Evolutionary conservation across 2,113 vertebrate species (phyloP).

Genomic region (Oreocharis arfaki): DNA sequence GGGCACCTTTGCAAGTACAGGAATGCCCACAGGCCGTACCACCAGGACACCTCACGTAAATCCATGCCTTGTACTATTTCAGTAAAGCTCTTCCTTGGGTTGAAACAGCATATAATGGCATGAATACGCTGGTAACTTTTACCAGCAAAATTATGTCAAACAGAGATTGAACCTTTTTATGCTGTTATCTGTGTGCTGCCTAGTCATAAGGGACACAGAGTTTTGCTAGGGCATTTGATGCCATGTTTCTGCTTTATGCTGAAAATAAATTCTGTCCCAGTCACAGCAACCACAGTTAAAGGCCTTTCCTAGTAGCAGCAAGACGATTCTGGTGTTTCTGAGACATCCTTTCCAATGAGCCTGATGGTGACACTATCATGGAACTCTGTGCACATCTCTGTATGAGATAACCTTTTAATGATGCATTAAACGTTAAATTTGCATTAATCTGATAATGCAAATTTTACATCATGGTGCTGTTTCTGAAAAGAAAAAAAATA

Average conservation of each 20-base stretch:
- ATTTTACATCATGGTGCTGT: not conserved
- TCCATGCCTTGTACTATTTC: not conserved
- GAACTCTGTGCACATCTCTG: accelerated
- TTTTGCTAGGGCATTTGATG: not conserved
- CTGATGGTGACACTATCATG: not conserved
- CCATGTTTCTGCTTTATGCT: not conserved
- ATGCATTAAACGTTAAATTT: not conserved
- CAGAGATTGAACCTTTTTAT: not conserved
- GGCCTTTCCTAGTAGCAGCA: not conserved
- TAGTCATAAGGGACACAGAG: not conserved
- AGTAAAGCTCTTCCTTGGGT: not conserved
- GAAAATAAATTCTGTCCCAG: not conserved
- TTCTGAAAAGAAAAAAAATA: not conserved
- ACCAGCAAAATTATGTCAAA: not conserved
- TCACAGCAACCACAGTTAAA: not conserved
- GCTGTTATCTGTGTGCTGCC: not conserved
- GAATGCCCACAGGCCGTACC: not conserved
- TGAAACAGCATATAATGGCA: not conserved
- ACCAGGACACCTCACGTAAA: not conserved
- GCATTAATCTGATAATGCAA: not conserved
- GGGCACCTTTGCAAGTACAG: not conserved
- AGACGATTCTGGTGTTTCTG: not conserved
- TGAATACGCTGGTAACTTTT: not conserved
- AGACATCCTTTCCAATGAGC: not conserved
- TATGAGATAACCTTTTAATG: not conserved